Conservation (phyloP, 2,797 vertebrate genomes). For the Hemitrygon akajei region DNA sequence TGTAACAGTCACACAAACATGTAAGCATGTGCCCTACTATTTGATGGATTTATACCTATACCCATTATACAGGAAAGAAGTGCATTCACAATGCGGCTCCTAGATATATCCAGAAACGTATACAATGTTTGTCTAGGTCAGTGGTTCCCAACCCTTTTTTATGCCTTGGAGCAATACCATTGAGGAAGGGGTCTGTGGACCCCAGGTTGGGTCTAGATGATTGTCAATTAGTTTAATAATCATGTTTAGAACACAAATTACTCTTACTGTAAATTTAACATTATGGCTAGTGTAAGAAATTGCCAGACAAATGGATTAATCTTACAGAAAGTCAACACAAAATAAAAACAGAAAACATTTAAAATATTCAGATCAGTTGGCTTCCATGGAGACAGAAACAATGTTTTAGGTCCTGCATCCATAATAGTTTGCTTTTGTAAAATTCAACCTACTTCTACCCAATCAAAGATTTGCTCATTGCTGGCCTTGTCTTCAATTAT, state of each 20-base stretch:
- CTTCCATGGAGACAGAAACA: no score
- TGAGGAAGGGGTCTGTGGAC: no score
- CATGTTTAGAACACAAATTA: neutral
- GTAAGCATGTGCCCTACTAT: no score
- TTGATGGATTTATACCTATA: neutral
- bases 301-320: neutral
- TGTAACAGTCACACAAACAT: neutral
- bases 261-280: neutral
- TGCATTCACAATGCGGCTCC: neutral
- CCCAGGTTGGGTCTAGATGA: neutral
- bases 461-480: constrained; percentile 96
- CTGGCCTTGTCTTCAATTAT: constrained; percentile 85
- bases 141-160: no score
- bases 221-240: neutral
- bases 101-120: neutral
- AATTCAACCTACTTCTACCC: constrained; percentile 81
- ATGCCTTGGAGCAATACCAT: no score
- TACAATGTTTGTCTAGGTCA: neutral
- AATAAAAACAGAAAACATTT: no score
- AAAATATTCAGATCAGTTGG: no score
- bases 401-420: no score
- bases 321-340: neutral
- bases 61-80: neutral
- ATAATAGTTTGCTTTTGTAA: neutral
- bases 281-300: constrained; percentile 1